Conservation (phyloP, 2,888 invertebrate genomes). For the Sphaerophoria taeniata region DNA sequence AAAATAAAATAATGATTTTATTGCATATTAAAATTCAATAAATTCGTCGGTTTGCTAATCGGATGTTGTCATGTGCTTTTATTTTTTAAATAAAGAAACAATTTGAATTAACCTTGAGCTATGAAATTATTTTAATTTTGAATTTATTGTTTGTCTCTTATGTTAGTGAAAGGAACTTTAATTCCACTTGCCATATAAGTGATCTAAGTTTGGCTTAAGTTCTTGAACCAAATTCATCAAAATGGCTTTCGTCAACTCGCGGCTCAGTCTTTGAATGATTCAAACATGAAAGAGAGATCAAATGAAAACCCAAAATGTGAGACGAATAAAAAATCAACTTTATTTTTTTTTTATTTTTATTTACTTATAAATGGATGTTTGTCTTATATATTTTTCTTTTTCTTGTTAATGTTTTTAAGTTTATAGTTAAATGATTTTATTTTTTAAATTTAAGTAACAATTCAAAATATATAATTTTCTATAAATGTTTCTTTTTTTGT, state of each 20-base stretch:
- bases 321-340: slow-evolving; percentile 74
- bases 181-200: slow-evolving; percentile 10
- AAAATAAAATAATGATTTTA: not conserved
- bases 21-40: slow-evolving; percentile 29
- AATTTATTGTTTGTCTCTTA: slow-evolving; percentile 9
- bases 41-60: slow-evolving; percentile 40
- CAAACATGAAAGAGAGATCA: slow-evolving; percentile 17
- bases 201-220: not conserved
- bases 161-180: slow-evolving; percentile 26
- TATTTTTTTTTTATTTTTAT: slow-evolving; percentile 49
- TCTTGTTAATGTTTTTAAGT: not conserved
- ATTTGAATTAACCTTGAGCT: not conserved
- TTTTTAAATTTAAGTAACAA: slow-evolving; percentile 37
- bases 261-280: slow-evolving; percentile 56
- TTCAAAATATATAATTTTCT: slow-evolving; percentile 31
- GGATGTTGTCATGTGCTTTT: slow-evolving; percentile 25
- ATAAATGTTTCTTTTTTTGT: slow-evolving; percentile 32
- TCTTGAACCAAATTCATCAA: slow-evolving; percentile 20
- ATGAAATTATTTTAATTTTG: not conserved
- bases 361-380: slow-evolving; percentile 44
- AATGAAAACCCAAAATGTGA: slow-evolving; percentile 60
- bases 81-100: not conserved
- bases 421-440: slow-evolving; percentile 21
- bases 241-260: slow-evolving; percentile 14
- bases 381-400: slow-evolving; percentile 18